Evolutionary conservation across 2,888 invertebrate genomes (phyloP).

Genomic region (Cryptocephalus primarius): DNA sequence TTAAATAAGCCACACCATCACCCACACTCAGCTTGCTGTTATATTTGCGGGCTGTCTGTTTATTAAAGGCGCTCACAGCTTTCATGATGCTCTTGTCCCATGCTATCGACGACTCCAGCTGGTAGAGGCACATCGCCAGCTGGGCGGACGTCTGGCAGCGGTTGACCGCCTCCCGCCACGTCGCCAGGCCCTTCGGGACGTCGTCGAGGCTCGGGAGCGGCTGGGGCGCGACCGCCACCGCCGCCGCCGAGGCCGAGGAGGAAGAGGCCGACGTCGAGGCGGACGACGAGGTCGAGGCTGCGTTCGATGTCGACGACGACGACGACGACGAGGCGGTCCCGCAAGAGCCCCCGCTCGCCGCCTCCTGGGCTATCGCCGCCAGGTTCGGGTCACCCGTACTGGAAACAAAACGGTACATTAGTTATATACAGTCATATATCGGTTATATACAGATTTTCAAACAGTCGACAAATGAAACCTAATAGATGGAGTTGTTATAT

Average conservation of each 20-base stretch:
- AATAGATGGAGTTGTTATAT: too few relatives aligned
- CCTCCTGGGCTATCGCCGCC: conserved; percentile 43
- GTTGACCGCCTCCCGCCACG: conserved; percentile 84
- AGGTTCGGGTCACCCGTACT: conserved; percentile 51
- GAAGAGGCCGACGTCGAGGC: conserved; percentile 36
- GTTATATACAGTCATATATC: background rate
- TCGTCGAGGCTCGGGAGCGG: conserved; percentile 34
- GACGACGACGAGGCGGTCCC: conserved; percentile 16
- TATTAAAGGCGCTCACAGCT: conserved; percentile 68
- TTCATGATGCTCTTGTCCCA: conserved; percentile 99
- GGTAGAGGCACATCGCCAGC: conserved; percentile 78
- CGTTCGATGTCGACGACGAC: conserved; percentile 7
- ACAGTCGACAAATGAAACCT: too few relatives aligned
- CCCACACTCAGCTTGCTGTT: conserved; percentile 41
- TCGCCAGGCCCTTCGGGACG: conserved; percentile 65
- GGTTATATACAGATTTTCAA: too few relatives aligned
- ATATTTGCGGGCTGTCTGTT: conserved; percentile 40
- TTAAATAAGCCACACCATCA: conserved; percentile 32
- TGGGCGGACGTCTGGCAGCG: conserved; percentile 82
- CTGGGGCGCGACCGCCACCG: conserved; percentile 2
- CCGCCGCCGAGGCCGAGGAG: conserved; percentile 1
- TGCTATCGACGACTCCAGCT: conserved; percentile 84
- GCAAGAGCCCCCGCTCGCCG: conserved; percentile 16
- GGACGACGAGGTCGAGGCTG: conserved; percentile 34
- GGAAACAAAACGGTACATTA: conserved; percentile 1